Base-by-base conservation (phyloP, 2,113 vertebrate species). In the Rhinopomastus cyanomelas region DNA sequence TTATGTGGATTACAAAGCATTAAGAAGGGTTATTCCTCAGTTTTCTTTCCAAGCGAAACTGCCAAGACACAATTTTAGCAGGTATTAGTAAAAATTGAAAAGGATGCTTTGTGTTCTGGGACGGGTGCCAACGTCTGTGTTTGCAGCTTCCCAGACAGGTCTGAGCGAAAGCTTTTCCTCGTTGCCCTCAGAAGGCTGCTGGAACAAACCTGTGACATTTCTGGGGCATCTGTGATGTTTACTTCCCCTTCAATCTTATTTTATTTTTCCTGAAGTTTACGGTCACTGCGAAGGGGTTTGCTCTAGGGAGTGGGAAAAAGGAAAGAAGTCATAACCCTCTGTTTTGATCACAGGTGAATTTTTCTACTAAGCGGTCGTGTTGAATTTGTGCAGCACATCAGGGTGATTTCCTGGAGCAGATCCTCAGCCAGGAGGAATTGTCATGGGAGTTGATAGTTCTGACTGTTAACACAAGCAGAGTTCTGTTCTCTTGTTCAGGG, bases 81-180 rank as follows among this genome's bases (percentile, higher is more conserved):
- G 80, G 84, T 96, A 94, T 95, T 96, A 95, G 71, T 95, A 79
- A 93, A 95, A 97, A 88, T 49, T 71, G 73, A 91, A 89, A 84
- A 85, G 53, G 62, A 76, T 94, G 87, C 68, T 89, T 73, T 96
- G 32, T 89, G 44, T 87, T 75, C 59, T 80, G 82, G 92, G 88
- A 67, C 67, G 71, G 76, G 57, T 87, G 88, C 95, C 96, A 96
- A 34, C 21, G 55, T 95, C 77, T 95, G 53, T 93, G 55, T 88
- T 92, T 92, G 85, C 75, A 90, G 36, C 56, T 94, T 55, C 84
- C 85, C 83, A 49, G 87, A 64, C 48, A 87, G 87, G 55, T 73
- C 80, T 75, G 78, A 81, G 89, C 64, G 67, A 92, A 91, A 87
- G 44, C 59, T 80, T 95, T 92, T 92, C 79, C 64, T 95, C 44